Evolutionary conservation across 1,140 invertebrate genomes (phyloP).

Genomic region (Micrasema longulum): DNA sequence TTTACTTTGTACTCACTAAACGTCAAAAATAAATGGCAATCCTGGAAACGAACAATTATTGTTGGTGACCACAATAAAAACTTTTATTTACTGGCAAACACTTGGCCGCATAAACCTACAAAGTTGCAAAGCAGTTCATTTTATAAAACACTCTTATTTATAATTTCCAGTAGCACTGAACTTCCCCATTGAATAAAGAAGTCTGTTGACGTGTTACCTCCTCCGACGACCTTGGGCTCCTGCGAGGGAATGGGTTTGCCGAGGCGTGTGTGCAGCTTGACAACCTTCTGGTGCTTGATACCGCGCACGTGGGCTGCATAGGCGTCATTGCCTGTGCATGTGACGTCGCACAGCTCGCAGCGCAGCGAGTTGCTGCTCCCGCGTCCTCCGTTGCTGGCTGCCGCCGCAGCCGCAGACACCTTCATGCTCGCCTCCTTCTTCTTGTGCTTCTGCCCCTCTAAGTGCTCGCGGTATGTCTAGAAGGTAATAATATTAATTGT

Average conservation of each 20-base stretch:
- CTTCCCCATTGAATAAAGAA: too few relatives aligned
- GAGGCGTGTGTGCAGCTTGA: constrained; percentile 95
- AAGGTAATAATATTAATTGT: too few relatives aligned
- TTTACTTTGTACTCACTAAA: too few relatives aligned
- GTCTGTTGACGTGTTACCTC: too few relatives aligned
- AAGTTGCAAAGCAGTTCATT: background rate
- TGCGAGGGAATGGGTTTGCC: constrained; percentile 97
- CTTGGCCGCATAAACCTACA: too few relatives aligned
- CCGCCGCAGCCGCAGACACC: constrained; percentile 72
- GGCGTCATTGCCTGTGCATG: constrained; percentile 96
- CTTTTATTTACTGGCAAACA: too few relatives aligned
- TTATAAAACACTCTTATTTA: too few relatives aligned
- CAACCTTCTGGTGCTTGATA: constrained; percentile 97
- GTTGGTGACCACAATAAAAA: too few relatives aligned
- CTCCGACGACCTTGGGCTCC: constrained; percentile 86
- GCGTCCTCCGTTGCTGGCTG: constrained; percentile 61
- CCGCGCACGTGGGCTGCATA: constrained; percentile 98
- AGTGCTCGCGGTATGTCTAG: constrained; percentile 94
- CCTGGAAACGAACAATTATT: too few relatives aligned
- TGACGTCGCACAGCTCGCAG: constrained; percentile 96
- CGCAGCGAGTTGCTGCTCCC: constrained; percentile 78
- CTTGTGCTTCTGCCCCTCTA: constrained; percentile 98
- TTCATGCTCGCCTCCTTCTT: constrained; percentile 96
- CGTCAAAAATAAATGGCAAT: too few relatives aligned
- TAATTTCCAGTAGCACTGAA: too few relatives aligned